A percentile compares a stretch with the other conserved stretches of the same genome.
phyloP scores from a whole-genome alignment of 2,797 vertebrate genomes.

The Pelochelys cantorii region DNA sequence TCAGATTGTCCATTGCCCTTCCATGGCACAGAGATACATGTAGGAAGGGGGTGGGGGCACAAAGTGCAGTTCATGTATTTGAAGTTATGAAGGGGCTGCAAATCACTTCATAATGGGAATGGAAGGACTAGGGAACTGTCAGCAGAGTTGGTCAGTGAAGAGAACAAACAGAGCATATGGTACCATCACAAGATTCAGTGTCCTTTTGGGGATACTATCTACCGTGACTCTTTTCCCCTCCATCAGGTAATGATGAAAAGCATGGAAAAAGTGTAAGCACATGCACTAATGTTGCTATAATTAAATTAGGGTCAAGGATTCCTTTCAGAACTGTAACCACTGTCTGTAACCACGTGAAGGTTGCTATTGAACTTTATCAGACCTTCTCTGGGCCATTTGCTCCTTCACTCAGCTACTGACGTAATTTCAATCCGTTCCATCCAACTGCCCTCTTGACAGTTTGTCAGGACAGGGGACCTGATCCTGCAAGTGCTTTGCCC shows the following conservation, averaged over 20 bases:
- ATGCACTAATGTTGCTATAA: slow-evolving; percentile 27
- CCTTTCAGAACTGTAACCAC: slow-evolving; percentile 31
- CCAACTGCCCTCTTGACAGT: background rate
- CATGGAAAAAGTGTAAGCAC: slow-evolving; percentile 58
- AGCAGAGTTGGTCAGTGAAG: fast-evolving
- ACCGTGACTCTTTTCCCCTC: slow-evolving; percentile 9
- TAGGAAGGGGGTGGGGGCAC: fast-evolving
- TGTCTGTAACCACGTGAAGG: background rate
- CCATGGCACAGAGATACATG: background rate
- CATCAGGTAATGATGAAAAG: slow-evolving; percentile 51
- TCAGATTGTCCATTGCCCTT: fast-evolving
- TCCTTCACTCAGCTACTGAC: background rate
- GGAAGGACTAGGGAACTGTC: fast-evolving
- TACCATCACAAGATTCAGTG: fast-evolving
- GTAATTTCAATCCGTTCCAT: background rate
- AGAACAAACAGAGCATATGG: fast-evolving
- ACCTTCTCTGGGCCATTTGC: background rate
- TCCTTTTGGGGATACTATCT: background rate
- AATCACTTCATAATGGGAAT: background rate
- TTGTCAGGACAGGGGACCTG: background rate
- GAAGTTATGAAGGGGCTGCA: background rate
- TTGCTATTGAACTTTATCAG: slow-evolving; percentile 38
- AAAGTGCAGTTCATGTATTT: fast-evolving
- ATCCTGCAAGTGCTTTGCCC: background rate
- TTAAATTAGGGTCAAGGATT: slow-evolving; percentile 16